Percentiles rank a stretch among this genome's conserved stretches.
Evolutionary conservation across 2,797 vertebrate genomes (phyloP).

Genomic region (Danio jaintianensis): DNA sequence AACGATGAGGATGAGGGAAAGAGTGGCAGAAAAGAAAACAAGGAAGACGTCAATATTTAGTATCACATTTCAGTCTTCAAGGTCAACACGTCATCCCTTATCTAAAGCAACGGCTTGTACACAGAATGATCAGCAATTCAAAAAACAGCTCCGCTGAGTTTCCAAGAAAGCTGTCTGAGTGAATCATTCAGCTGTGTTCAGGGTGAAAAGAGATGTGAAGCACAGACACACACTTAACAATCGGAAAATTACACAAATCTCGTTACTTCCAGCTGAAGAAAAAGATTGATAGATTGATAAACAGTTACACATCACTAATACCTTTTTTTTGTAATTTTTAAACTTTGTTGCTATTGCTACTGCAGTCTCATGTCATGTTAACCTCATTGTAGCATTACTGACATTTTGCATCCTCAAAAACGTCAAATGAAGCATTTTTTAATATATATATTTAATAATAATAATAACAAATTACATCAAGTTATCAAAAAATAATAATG

Average conservation of each 20-base stretch:
- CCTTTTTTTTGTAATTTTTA: too few relatives aligned
- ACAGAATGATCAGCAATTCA: background rate
- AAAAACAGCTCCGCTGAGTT: background rate
- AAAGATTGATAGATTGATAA: too few relatives aligned
- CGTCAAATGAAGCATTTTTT: too few relatives aligned
- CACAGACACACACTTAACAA: background rate
- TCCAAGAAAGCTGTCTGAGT: background rate
- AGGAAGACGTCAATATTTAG: background rate
- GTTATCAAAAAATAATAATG: too few relatives aligned
- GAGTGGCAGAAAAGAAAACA: background rate
- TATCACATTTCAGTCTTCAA: slow-evolving; percentile 16
- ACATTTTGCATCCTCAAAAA: too few relatives aligned
- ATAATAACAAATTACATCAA: too few relatives aligned
- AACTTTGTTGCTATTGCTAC: too few relatives aligned
- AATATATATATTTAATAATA: too few relatives aligned
- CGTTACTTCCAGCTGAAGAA: too few relatives aligned
- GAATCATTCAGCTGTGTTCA: slow-evolving; percentile 13
- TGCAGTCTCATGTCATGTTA: too few relatives aligned
- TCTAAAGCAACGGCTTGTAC: slow-evolving; percentile 4
- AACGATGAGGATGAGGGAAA: background rate
- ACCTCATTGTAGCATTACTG: too few relatives aligned
- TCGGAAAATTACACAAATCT: background rate
- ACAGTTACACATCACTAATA: too few relatives aligned
- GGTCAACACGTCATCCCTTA: slow-evolving; percentile 6
- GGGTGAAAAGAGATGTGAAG: background rate